A percentile compares a stretch with the other conserved stretches of the same genome.
Conservation (phyloP, 1,140 invertebrate species). For the Drosophila sucinea region DNA sequence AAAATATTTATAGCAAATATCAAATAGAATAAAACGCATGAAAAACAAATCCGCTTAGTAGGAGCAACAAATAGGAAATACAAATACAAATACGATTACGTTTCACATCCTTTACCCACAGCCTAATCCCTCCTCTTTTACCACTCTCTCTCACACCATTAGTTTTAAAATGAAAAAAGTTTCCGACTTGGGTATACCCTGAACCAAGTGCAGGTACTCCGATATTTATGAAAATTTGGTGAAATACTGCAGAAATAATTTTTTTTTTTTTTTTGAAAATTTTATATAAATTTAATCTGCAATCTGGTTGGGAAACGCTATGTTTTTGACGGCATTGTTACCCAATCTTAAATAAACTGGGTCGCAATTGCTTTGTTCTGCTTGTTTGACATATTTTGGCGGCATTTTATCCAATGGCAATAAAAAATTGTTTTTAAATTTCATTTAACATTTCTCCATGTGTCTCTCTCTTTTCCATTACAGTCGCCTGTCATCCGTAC, state of each 20-base stretch:
- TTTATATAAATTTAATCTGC: too few relatives aligned
- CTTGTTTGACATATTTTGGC: constrained; percentile 15
- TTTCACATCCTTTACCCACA: background rate
- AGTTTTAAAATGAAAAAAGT: too few relatives aligned
- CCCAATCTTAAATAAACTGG: too few relatives aligned
- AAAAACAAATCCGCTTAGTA: constrained; percentile 33
- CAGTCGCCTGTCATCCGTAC: constrained; percentile 91
- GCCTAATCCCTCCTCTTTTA: background rate
- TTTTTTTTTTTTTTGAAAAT: too few relatives aligned
- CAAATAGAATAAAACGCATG: constrained; percentile 33
- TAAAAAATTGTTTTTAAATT: background rate
- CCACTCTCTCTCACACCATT: background rate
- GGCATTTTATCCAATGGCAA: background rate
- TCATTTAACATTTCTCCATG: constrained; percentile 10
- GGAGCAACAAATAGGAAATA: constrained; percentile 9
- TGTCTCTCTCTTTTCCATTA: constrained; percentile 38
- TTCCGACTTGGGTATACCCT: too few relatives aligned
- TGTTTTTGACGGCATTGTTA: too few relatives aligned
- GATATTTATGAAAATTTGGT: too few relatives aligned
- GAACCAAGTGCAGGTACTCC: too few relatives aligned
- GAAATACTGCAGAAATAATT: too few relatives aligned
- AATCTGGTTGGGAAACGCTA: too few relatives aligned
- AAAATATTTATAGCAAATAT: constrained; percentile 9
- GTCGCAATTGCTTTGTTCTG: too few relatives aligned
- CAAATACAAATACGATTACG: constrained; percentile 18